These are phyloP conservation scores for Falco punctatus DNA, from an alignment of 2,113 vertebrate species.

Conservation along the genomic window DNA sequence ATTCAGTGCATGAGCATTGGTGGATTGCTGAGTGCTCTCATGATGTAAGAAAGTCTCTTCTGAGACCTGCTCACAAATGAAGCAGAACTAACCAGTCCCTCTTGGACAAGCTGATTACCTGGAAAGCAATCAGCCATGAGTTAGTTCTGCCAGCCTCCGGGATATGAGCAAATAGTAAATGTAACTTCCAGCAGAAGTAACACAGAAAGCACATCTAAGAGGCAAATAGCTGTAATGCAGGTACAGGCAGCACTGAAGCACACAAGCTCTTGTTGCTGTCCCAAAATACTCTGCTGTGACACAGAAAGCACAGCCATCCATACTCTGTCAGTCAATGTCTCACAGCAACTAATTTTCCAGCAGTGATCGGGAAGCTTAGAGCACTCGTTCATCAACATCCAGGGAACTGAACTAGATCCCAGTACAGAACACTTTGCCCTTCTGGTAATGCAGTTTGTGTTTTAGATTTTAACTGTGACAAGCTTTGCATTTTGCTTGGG, in stretches of 20 bases:
- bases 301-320: neutral
- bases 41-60: neutral
- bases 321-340: neutral
- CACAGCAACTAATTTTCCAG: neutral
- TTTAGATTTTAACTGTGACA: slow-evolving; percentile 50
- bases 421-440: neutral
- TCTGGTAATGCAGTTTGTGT: slow-evolving; percentile 38
- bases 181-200: neutral
- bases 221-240: neutral
- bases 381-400: neutral
- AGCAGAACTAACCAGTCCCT: neutral
- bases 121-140: neutral
- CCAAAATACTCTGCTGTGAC: neutral
- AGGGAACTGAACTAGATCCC: neutral
- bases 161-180: neutral
- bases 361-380: neutral
- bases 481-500: slow-evolving; percentile 30
- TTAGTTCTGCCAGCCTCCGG: neutral
- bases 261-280: neutral
- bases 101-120: neutral
- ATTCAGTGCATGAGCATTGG: neutral
- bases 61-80: neutral
- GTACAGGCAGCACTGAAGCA: neutral
- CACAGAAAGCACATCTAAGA: neutral
- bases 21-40: neutral